Evolutionary conservation across 2,113 vertebrate species (phyloP).

Genomic region (Zootoca vivipara): DNA sequence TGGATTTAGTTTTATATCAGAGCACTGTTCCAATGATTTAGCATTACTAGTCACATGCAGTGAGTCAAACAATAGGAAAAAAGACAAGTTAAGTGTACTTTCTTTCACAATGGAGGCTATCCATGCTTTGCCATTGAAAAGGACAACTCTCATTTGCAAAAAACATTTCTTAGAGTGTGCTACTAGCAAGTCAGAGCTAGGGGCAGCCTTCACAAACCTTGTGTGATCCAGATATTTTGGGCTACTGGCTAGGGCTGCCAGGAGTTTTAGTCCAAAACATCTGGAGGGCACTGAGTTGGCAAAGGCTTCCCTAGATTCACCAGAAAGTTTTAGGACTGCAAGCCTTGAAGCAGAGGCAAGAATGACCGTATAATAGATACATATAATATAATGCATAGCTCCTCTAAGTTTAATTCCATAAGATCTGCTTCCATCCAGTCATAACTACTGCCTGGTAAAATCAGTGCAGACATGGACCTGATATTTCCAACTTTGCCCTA

Average conservation of each 20-base stretch:
- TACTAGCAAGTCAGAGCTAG: not conserved
- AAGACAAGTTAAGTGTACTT: not conserved
- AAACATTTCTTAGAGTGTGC: not conserved
- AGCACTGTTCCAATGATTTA: not conserved
- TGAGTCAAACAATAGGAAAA: not conserved
- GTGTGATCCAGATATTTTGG: no score
- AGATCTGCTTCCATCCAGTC: not conserved
- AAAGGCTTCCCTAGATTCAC: not conserved
- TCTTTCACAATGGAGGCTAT: not conserved
- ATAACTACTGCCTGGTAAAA: not conserved
- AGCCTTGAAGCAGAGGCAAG: not conserved
- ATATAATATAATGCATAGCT: not conserved
- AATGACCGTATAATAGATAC: not conserved
- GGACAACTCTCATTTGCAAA: not conserved
- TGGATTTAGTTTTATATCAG: not conserved
- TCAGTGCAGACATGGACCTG: not conserved
- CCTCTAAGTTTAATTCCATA: rapidly evolving
- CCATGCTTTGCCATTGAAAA: not conserved
- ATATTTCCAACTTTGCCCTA: not conserved
- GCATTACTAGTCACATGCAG: not conserved
- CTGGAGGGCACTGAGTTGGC: no score
- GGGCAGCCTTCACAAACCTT: no score
- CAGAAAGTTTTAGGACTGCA: not conserved
- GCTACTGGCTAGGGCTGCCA: no score
- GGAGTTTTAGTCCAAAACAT: no score